Evolutionary conservation across 2,113 vertebrate genomes (phyloP).

Genomic region (Cacatua alba): DNA sequence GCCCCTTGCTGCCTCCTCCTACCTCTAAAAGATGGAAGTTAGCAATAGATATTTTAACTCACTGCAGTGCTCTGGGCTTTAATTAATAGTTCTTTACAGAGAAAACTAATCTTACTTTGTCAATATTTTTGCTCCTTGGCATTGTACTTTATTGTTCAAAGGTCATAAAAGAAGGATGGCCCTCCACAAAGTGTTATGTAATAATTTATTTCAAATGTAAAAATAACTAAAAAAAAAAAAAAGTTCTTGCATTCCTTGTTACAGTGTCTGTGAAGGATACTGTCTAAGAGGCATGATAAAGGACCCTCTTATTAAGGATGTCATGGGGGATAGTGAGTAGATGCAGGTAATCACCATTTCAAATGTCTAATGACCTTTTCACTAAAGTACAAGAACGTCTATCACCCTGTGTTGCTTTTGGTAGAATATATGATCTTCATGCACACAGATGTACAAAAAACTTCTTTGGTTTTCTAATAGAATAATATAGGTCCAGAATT

Average conservation of each 20-base stretch:
- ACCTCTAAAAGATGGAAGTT: neutral
- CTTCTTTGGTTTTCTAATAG: neutral
- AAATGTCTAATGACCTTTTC: slow-evolving; percentile 29
- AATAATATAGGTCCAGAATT: neutral
- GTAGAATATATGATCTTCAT: neutral
- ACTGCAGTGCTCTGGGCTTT: neutral
- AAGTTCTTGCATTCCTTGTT: neutral
- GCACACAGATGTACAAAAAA: neutral
- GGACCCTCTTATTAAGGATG: neutral
- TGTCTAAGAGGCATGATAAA: neutral
- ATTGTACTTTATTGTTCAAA: neutral
- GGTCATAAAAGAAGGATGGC: neutral
- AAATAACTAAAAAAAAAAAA: neutral
- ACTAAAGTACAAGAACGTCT: neutral
- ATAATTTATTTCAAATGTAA: neutral
- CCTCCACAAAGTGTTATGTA: rapidly evolving
- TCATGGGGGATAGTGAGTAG: neutral
- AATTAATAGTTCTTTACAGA: neutral
- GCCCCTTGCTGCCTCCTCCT: neutral
- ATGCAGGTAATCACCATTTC: neutral
- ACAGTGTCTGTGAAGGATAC: neutral
- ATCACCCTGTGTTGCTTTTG: neutral
- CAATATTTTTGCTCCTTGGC: neutral
- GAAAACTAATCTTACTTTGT: neutral
- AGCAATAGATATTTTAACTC: neutral